A percentile compares a stretch with the other conserved stretches of the same genome.
Conservation (phyloP, 2,113 vertebrate genomes). For the Glareola pratincola region DNA sequence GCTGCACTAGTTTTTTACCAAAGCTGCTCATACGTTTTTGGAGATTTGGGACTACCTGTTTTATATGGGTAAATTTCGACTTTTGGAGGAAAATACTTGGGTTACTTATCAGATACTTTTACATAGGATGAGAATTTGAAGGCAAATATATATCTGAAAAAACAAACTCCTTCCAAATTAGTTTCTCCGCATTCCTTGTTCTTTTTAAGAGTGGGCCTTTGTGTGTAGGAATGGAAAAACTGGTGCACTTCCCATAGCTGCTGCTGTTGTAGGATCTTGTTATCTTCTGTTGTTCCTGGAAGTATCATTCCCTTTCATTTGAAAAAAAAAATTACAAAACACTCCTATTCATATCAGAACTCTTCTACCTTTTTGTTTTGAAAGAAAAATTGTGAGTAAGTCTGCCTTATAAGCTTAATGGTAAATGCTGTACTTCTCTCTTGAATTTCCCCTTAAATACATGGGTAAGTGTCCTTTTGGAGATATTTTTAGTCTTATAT, state of each 20-base stretch:
- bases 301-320: not conserved
- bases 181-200: not conserved
- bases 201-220: not conserved
- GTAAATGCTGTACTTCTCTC: not conserved
- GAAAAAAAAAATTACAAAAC: not conserved
- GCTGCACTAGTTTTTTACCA: not conserved
- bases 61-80: not conserved
- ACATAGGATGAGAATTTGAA: not conserved
- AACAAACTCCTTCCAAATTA: not conserved
- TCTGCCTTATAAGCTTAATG: not conserved
- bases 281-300: not conserved
- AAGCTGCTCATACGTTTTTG: not conserved
- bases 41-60: not conserved
- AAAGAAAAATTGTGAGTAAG: not conserved
- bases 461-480: slow-evolving; percentile 8
- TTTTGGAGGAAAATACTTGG: not conserved
- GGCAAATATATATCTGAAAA: not conserved
- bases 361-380: not conserved
- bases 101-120: not conserved
- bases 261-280: not conserved
- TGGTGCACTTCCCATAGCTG: not conserved
- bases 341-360: not conserved
- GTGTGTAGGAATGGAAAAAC: not conserved
- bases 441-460: not conserved
- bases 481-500: not conserved